Conservation (phyloP, 2,888 invertebrate genomes). For the Hymenopus coronatus region DNA sequence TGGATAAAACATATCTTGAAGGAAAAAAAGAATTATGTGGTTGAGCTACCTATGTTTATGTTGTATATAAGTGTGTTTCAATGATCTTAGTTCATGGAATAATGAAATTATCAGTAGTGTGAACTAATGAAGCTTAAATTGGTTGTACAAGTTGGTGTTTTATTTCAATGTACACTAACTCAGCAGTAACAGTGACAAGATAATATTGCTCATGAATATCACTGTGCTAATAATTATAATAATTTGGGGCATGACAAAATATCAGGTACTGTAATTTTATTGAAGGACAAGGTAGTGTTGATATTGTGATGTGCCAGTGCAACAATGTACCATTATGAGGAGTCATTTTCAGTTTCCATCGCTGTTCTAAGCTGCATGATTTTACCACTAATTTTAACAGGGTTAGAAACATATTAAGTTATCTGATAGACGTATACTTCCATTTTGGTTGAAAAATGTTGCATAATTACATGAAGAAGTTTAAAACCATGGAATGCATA, state of each 20-base stretch:
- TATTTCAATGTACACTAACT: neutral
- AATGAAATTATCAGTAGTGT: neutral
- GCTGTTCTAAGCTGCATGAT: neutral
- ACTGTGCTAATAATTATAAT: neutral
- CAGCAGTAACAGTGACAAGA: neutral
- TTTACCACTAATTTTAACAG: neutral
- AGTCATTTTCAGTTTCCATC: neutral
- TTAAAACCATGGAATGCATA: neutral
- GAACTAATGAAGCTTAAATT: neutral
- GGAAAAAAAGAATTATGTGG: neutral
- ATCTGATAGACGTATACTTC: neutral
- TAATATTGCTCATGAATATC: neutral
- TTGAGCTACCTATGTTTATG: neutral
- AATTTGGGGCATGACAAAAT: neutral
- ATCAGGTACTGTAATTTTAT: constrained; percentile 18
- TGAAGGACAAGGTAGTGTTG: constrained; percentile 13
- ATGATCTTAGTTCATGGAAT: neutral
- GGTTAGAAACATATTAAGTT: neutral
- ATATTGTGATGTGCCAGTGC: neutral
- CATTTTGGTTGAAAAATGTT: neutral
- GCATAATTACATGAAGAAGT: neutral
- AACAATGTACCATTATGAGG: neutral
- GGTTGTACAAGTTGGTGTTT: neutral
- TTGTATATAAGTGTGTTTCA: neutral
- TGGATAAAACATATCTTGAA: neutral